These are phyloP conservation scores for Azorinus chamasolen DNA, from an alignment of 2,888 invertebrate genomes.

Conservation along the genomic window DNA sequence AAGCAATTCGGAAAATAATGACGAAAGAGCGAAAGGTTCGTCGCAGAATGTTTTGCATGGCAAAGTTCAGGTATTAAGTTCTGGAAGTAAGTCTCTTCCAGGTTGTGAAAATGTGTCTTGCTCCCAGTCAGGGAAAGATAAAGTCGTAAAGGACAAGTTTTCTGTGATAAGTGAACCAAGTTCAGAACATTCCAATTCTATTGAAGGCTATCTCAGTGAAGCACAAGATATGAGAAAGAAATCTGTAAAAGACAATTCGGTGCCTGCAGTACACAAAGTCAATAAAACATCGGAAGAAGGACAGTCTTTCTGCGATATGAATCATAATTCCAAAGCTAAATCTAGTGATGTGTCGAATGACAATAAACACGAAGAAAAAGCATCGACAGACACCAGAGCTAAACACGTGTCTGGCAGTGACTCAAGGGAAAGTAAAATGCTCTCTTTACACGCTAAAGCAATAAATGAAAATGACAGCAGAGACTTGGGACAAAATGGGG, in stretches of 20 bases:
- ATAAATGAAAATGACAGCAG: no score
- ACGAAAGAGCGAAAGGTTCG: neutral
- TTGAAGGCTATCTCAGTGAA: neutral
- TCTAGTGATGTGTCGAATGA: slow-evolving; percentile 1
- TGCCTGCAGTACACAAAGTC: neutral
- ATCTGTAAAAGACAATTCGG: neutral
- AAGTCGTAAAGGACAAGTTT: neutral
- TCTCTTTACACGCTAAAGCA: no score
- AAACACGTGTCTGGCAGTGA: no score
- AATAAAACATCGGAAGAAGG: slow-evolving; percentile 3
- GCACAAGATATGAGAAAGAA: slow-evolving; percentile 1
- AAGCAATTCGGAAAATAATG: neutral
- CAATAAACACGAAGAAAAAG: slow-evolving; percentile 8
- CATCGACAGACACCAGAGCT: neutral
- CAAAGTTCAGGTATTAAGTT: no score
- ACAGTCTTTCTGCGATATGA: slow-evolving; percentile 28
- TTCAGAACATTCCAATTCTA: neutral
- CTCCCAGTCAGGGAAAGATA: slow-evolving; percentile 6
- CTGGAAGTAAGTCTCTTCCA: no score
- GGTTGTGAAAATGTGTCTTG: no score
- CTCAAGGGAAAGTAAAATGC: no score
- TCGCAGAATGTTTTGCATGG: no score
- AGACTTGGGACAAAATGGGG: no score
- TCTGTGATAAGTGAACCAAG: neutral
- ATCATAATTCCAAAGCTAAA: slow-evolving; percentile 41